Conservation (phyloP, 2,888 invertebrate species). For the Penaeus monodon region DNA sequence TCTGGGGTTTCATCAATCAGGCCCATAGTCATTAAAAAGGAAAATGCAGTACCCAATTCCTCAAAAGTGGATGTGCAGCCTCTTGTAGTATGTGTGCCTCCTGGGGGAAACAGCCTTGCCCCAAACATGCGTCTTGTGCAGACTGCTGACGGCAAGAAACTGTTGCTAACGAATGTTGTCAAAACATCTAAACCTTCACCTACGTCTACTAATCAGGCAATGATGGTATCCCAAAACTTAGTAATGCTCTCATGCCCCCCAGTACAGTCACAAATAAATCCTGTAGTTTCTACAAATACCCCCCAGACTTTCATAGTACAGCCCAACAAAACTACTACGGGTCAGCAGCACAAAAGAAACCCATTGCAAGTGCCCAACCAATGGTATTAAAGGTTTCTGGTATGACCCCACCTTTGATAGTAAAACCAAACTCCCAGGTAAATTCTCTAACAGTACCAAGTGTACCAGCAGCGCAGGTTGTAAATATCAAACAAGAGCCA, state of each 20-base stretch:
- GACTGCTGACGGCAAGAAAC: constrained; percentile 49
- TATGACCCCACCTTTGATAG: constrained; percentile 20
- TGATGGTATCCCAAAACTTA: not conserved
- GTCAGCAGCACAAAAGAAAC: not conserved
- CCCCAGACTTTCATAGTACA: constrained; percentile 30
- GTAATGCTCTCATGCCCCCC: not conserved
- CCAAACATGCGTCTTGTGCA: constrained; percentile 39
- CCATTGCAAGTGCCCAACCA: constrained; percentile 13
- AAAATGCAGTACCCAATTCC: not conserved
- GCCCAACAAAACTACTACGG: not conserved
- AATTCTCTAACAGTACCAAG: not conserved
- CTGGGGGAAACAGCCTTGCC: not conserved
- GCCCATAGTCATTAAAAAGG: not conserved
- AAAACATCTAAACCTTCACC: constrained; percentile 13
- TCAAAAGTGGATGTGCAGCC: not conserved
- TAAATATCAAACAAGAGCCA: no score
- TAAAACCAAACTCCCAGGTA: constrained; percentile 1
- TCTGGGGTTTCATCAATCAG: not conserved
- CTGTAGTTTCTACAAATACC: constrained; percentile 15
- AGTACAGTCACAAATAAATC: constrained; percentile 5
- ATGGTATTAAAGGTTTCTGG: constrained; percentile 27
- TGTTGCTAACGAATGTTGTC: constrained; percentile 40
- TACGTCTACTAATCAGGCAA: not conserved
- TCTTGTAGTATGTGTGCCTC: not conserved
- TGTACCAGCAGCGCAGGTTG: not conserved